phyloP scores from a whole-genome alignment of 92 coral and sea anemone genomes.

The Palythoa caribaeorum region DNA sequence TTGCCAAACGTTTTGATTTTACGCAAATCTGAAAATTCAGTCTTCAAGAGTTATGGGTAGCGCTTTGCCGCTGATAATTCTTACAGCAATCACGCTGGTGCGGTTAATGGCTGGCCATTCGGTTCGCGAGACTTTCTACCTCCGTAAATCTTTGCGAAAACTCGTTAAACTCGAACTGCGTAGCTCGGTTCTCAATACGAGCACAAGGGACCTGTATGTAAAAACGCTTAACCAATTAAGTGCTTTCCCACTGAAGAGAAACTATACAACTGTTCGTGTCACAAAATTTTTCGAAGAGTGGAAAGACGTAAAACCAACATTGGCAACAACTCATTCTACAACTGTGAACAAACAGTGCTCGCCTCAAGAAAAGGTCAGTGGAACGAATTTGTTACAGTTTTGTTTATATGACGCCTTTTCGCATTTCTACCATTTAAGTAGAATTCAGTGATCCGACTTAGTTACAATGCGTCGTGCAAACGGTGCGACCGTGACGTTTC shows the following conservation, averaged over 20 bases:
- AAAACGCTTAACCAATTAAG: conserved; percentile 57
- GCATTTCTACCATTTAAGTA: too few relatives aligned
- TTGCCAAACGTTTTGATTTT: neutral
- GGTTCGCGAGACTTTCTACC: conserved; percentile 61
- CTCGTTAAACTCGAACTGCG: conserved; percentile 63
- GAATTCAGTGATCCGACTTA: neutral
- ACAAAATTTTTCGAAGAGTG: neutral
- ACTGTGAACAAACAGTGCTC: neutral
- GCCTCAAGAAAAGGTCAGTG: conserved; percentile 36
- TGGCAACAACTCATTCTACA: neutral
- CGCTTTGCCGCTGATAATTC: neutral
- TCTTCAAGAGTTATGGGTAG: neutral
- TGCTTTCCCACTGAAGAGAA: conserved; percentile 42
- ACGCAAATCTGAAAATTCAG: neutral
- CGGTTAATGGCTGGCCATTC: conserved; percentile 5
- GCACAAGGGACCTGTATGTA: conserved; percentile 54
- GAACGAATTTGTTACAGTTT: neutral
- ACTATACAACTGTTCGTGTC: neutral
- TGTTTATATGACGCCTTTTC: neutral
- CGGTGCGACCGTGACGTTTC: neutral
- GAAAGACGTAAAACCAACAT: neutral
- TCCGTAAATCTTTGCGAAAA: conserved; percentile 60
- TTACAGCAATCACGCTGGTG: neutral
- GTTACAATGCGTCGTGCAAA: neutral
- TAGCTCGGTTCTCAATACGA: conserved; percentile 32